Percentiles rank a stretch among this genome's conserved stretches.
phyloP scores from a whole-genome alignment of 2,113 vertebrate species.

The Ammodytes dubius region DNA sequence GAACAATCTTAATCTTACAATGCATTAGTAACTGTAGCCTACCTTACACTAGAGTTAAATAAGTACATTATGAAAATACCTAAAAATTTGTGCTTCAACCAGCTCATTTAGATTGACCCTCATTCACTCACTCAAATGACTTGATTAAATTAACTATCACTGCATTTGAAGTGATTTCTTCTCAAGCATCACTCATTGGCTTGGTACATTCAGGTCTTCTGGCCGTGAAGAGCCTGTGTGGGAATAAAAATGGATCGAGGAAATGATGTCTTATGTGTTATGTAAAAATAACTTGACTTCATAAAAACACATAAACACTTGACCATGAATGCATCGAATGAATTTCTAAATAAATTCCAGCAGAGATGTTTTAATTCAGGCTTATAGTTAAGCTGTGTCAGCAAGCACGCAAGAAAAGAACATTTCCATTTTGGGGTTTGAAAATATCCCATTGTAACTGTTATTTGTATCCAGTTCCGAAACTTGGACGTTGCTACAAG shows the following conservation, averaged over 20 bases:
- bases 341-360: background rate
- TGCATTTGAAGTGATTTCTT: background rate
- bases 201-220: too few relatives aligned
- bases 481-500: constrained; percentile 90
- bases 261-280: background rate
- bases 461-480: constrained; percentile 88
- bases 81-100: background rate
- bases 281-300: background rate
- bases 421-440: background rate
- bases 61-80: background rate
- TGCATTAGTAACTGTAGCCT: background rate
- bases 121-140: too few relatives aligned
- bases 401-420: background rate
- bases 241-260: background rate
- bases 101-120: background rate
- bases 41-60: background rate
- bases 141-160: background rate
- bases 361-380: background rate
- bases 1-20: background rate
- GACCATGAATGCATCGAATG: background rate
- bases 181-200: background rate
- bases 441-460: background rate
- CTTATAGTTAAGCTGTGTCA: background rate
- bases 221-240: background rate
- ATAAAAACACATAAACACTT: background rate